A percentile compares a stretch with the other conserved stretches of the same genome.
These are phyloP conservation scores for Chrysina gloriosa DNA, from an alignment of 2,888 invertebrate species.

Conservation along the genomic window DNA sequence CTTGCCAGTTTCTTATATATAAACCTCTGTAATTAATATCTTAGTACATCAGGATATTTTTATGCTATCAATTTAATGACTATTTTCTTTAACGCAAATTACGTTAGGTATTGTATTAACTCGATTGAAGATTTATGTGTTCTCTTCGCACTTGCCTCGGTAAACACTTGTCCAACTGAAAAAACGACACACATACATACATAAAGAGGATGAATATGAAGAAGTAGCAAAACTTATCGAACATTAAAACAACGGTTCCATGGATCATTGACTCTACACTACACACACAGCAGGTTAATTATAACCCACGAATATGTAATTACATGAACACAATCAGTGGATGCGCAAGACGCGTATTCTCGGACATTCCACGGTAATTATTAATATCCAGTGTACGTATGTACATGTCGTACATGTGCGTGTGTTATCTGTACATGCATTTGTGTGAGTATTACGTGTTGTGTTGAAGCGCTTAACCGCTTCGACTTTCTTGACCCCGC, in stretches of 20 bases:
- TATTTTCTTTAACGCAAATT: constrained; percentile 8
- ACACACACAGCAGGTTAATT: constrained; percentile 60
- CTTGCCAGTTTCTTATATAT: too few species aligned
- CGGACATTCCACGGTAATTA: constrained; percentile 56
- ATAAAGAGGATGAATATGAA: constrained; percentile 37
- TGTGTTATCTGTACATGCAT: background rate
- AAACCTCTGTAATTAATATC: too few species aligned
- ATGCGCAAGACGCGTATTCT: constrained; percentile 55
- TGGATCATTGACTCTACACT: constrained; percentile 61
- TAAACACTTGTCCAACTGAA: constrained; percentile 26
- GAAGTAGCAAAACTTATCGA: constrained; percentile 48
- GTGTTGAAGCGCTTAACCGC: constrained; percentile 44
- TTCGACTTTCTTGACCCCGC: constrained; percentile 48
- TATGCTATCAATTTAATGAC: background rate
- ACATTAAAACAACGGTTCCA: constrained; percentile 53
- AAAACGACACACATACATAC: background rate
- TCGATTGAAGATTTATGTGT: constrained; percentile 32
- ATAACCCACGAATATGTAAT: constrained; percentile 66
- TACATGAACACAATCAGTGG: constrained; percentile 65
- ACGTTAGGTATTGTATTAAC: constrained; percentile 28
- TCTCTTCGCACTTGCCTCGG: constrained; percentile 27
- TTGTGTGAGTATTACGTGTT: constrained; percentile 28
- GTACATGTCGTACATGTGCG: constrained; percentile 12
- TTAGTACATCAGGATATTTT: too few species aligned
- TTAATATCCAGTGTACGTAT: constrained; percentile 53